phyloP scores from a whole-genome alignment of 2,888 invertebrate genomes.

The Mesorhabditis sp. region DNA sequence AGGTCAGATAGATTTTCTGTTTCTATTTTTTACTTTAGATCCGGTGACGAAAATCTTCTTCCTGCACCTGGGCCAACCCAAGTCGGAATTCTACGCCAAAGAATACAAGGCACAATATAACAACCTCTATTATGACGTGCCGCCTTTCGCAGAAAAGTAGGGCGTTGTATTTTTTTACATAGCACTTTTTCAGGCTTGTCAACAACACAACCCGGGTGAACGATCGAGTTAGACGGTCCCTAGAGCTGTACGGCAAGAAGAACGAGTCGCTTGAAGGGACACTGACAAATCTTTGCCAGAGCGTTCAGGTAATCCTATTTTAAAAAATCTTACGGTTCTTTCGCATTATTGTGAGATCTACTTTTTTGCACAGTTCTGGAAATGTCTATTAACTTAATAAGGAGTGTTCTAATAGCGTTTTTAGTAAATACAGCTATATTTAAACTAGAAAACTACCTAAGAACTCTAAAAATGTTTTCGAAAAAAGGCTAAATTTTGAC shows the following conservation, averaged over 20 bases:
- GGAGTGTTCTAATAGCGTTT: too few species aligned
- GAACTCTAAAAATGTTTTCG: too few species aligned
- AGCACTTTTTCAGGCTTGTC: slow-evolving; percentile 19
- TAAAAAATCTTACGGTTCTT: too few species aligned
- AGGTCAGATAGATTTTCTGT: too few species aligned
- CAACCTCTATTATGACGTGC: slow-evolving; percentile 19
- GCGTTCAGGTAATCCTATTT: background rate
- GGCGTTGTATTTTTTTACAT: slow-evolving; percentile 4
- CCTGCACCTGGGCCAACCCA: slow-evolving; percentile 39
- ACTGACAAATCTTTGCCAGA: background rate
- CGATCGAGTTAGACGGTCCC: slow-evolving; percentile 20
- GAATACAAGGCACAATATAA: slow-evolving; percentile 24
- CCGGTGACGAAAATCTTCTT: slow-evolving; percentile 31
- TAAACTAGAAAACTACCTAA: too few species aligned
- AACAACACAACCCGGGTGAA: slow-evolving; percentile 19
- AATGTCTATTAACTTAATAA: too few species aligned
- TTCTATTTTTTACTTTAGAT: background rate
- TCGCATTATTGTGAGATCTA: too few species aligned
- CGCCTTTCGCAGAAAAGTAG: slow-evolving; percentile 9
- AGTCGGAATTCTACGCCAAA: slow-evolving; percentile 40
- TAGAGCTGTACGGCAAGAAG: slow-evolving; percentile 11
- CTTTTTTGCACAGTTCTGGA: too few species aligned
- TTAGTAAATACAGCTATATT: too few species aligned
- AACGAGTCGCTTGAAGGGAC: background rate
- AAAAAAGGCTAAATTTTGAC: too few species aligned